Conservation (phyloP, 1,140 invertebrate genomes). For the Trissolcus basalis region DNA sequence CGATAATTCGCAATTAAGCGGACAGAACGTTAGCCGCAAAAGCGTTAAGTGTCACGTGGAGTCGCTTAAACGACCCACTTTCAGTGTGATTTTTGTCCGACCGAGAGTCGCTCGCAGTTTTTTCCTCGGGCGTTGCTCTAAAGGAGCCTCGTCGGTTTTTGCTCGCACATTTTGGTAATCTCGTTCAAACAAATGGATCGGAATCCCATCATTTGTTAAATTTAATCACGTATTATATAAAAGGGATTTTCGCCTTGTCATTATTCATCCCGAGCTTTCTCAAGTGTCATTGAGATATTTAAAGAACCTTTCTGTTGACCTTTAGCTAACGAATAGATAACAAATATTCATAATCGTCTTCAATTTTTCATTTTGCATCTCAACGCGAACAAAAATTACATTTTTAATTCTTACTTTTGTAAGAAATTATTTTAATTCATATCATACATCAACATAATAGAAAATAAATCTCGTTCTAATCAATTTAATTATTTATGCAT, state of each 20-base stretch:
- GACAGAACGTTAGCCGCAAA: background rate
- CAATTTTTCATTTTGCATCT: background rate
- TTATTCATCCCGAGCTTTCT: constrained; percentile 23
- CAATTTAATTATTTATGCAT: too few species aligned
- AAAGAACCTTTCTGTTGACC: constrained; percentile 35
- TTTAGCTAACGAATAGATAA: constrained; percentile 27
- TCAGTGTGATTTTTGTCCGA: background rate
- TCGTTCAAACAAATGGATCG: constrained; percentile 22
- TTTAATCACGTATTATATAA: constrained; percentile 38
- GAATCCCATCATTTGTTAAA: constrained; percentile 25
- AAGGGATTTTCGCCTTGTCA: constrained; percentile 29
- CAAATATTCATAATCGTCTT: constrained; percentile 24
- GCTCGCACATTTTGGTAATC: constrained; percentile 30
- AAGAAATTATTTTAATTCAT: too few species aligned
- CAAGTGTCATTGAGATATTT: constrained; percentile 34
- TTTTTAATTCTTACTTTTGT: constrained; percentile 1
- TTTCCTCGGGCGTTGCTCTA: background rate
- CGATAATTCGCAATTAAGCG: constrained; percentile 32
- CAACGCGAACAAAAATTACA: too few species aligned
- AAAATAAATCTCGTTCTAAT: too few species aligned
- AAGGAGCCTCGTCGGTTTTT: background rate
- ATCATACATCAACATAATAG: too few species aligned
- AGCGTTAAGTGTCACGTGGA: background rate
- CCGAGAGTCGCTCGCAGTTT: background rate
- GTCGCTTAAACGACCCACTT: constrained; percentile 6